These are phyloP conservation scores for Drosophila anomalipes DNA, from an alignment of 2,888 invertebrate species.

Conservation along the genomic window DNA sequence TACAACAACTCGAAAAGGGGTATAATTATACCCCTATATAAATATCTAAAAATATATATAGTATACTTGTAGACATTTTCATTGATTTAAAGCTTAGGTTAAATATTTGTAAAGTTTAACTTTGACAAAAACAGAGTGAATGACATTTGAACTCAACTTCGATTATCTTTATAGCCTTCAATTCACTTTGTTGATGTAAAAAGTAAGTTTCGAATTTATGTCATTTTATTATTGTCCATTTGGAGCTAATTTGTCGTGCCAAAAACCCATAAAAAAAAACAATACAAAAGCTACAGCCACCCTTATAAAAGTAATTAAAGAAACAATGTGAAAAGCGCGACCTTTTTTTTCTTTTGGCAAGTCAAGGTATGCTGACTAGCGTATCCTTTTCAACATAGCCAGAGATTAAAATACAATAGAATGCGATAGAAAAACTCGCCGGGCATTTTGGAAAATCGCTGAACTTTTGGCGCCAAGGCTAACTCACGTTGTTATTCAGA, in stretches of 20 bases:
- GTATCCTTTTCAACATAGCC: background rate
- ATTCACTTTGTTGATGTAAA: background rate
- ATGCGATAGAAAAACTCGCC: background rate
- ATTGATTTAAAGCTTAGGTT: background rate
- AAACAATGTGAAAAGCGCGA: constrained; percentile 4
- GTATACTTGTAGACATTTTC: background rate
- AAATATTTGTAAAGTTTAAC: background rate
- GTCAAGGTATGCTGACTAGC: background rate
- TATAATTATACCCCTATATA: background rate
- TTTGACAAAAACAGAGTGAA: background rate
- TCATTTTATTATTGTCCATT: constrained; percentile 19
- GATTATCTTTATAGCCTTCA: constrained; percentile 12
- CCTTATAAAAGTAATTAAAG: constrained; percentile 15
- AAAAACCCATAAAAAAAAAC: constrained; percentile 45
- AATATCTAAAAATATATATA: background rate
- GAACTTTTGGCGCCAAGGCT: background rate
- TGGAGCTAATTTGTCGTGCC: constrained; percentile 23
- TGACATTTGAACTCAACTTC: constrained; percentile 8
- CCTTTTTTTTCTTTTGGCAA: background rate
- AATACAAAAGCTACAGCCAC: constrained; percentile 4
- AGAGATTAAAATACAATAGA: background rate
- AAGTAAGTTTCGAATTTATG: constrained; percentile 6
- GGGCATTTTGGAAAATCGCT: background rate
- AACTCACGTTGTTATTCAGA: background rate
- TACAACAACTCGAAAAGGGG: background rate